These are phyloP conservation scores for Rallus crepitans DNA, from an alignment of 2,797 vertebrate species.

Conservation along the genomic window DNA sequence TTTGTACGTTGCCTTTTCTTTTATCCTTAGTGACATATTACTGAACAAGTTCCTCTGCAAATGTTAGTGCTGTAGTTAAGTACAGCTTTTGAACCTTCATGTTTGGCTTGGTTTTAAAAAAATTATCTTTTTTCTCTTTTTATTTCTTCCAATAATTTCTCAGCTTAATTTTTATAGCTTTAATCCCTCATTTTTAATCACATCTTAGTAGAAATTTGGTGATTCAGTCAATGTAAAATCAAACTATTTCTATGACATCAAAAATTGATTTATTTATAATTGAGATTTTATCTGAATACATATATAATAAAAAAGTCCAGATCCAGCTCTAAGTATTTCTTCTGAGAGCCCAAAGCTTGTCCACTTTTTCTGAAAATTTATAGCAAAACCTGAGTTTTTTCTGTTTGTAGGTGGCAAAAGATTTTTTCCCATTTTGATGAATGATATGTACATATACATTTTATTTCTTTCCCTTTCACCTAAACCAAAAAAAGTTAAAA, in stretches of 20 bases:
- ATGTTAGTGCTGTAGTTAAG: not conserved
- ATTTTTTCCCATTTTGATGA: not conserved
- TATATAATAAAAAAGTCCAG: not conserved
- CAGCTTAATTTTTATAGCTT: not conserved
- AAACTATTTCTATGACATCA: not conserved
- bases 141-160: not conserved
- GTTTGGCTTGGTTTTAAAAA: no score
- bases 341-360: not conserved
- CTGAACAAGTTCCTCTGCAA: not conserved
- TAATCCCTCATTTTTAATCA: not conserved
- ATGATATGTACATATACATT: not conserved
- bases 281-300: not conserved
- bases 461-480: not conserved
- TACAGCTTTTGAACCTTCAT: not conserved
- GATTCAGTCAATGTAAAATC: not conserved
- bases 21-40: not conserved
- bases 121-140: not conserved
- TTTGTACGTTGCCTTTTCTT: not conserved
- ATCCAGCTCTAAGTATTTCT: not conserved
- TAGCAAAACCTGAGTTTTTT: not conserved
- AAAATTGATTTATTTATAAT: not conserved
- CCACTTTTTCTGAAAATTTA: not conserved
- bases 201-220: not conserved
- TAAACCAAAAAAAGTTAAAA: not conserved
- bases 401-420: not conserved